These are phyloP conservation scores for Drosophila parthenogenetica DNA, from an alignment of 2,888 invertebrate genomes.

Conservation along the genomic window DNA sequence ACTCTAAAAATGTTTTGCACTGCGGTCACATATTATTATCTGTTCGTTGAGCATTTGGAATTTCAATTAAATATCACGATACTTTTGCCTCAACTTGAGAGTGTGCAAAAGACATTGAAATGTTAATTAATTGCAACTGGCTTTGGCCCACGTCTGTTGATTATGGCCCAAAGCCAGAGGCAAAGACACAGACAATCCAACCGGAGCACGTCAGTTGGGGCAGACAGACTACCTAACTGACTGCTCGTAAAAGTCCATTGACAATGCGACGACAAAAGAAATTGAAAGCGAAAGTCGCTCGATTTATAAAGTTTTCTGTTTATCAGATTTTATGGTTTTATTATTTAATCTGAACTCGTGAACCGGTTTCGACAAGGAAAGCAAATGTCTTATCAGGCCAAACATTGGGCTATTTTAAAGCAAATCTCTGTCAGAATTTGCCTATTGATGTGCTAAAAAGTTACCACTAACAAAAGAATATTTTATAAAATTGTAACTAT, in stretches of 20 bases:
- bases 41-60: slow-evolving; percentile 56
- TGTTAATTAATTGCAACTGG: slow-evolving; percentile 46
- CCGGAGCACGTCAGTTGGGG: slow-evolving; percentile 21
- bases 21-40: slow-evolving; percentile 61
- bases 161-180: slow-evolving; percentile 37
- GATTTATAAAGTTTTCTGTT: slow-evolving; percentile 3
- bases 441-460: no score
- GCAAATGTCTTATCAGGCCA: background rate
- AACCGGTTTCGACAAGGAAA: slow-evolving; percentile 16
- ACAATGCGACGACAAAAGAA: slow-evolving; percentile 47
- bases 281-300: slow-evolving; percentile 73
- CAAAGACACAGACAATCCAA: slow-evolving; percentile 15
- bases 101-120: slow-evolving; percentile 53
- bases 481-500: no score
- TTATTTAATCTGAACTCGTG: slow-evolving; percentile 41
- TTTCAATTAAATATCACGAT: slow-evolving; percentile 62
- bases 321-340: slow-evolving; percentile 30
- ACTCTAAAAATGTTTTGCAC: slow-evolving; percentile 57
- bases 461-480: no score
- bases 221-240: background rate
- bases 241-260: slow-evolving; percentile 1
- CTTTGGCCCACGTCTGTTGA: slow-evolving; percentile 22
- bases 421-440: slow-evolving; percentile 3
- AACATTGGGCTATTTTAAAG: background rate
- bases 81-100: slow-evolving; percentile 27